Evolutionary conservation across 2,888 invertebrate genomes (phyloP).

Genomic region (Amphimallon solstitiale): DNA sequence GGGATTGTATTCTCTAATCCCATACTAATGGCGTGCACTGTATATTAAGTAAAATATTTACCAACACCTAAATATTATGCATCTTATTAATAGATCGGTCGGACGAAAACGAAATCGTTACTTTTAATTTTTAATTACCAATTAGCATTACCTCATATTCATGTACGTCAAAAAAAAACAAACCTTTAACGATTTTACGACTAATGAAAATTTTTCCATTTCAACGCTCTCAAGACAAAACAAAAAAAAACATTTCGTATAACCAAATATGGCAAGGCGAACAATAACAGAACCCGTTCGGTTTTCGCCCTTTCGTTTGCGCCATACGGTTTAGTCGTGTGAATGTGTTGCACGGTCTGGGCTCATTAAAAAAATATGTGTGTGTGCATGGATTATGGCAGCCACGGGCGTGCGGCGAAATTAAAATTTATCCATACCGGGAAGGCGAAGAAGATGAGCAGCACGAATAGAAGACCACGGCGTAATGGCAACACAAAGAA

Average conservation of each 20-base stretch:
- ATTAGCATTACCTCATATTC: too few relatives aligned
- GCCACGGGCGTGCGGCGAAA: conserved; percentile 10
- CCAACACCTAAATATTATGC: too few relatives aligned
- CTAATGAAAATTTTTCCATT: not conserved
- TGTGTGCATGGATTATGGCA: not conserved
- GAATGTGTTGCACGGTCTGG: not conserved
- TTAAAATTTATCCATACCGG: conserved; percentile 17
- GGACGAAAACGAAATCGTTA: too few relatives aligned
- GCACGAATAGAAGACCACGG: not conserved
- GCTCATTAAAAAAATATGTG: conserved; percentile 14
- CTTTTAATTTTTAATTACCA: too few relatives aligned
- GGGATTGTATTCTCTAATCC: too few relatives aligned
- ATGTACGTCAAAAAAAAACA: too few relatives aligned
- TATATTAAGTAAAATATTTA: too few relatives aligned
- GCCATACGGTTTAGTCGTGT: not conserved
- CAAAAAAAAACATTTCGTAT: conserved; percentile 4
- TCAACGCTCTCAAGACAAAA: not conserved
- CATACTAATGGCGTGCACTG: too few relatives aligned
- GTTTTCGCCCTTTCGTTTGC: conserved; percentile 7
- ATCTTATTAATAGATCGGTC: too few relatives aligned
- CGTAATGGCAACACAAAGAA: not conserved
- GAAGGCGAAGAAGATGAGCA: not conserved
- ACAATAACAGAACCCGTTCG: conserved; percentile 12
- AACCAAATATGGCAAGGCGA: conserved; percentile 1
- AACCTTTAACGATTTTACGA: too few relatives aligned